A percentile compares a stretch with the other conserved stretches of the same genome.
Evolutionary conservation across 2,797 vertebrate species (phyloP).

Genomic region (Cossypha dichroa): DNA sequence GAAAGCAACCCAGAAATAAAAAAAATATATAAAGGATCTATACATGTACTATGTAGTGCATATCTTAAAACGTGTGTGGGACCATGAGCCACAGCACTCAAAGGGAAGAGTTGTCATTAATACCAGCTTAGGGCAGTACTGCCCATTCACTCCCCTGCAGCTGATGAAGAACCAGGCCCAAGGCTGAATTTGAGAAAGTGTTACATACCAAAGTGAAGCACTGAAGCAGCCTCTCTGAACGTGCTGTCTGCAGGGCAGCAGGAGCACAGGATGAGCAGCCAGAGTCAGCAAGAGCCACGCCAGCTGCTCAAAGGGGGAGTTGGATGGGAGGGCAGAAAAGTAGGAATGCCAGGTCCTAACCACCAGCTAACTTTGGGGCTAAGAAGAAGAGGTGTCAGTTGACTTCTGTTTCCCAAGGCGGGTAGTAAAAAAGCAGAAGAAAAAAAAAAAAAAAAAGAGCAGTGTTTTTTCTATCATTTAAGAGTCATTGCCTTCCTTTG

Average conservation of each 20-base stretch:
- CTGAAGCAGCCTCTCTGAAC: not conserved
- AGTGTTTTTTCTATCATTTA: not conserved
- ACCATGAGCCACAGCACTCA: not conserved
- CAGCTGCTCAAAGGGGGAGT: not conserved
- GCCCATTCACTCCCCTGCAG: not conserved
- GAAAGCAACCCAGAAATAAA: not conserved
- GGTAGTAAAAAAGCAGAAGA: not conserved
- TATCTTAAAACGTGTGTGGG: not conserved
- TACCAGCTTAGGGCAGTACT: not conserved
- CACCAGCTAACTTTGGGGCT: not conserved
- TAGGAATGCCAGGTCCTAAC: rapidly evolving
- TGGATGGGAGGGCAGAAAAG: not conserved
- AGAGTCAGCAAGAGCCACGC: not conserved
- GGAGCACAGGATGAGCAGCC: not conserved
- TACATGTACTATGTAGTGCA: not conserved
- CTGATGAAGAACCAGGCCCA: not conserved
- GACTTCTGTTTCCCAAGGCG: not conserved
- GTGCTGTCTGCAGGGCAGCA: not conserved
- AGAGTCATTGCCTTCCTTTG: not conserved
- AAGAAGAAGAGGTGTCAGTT: not conserved
- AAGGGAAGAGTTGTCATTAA: not conserved
- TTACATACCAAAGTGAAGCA: not conserved
- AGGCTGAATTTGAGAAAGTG: not conserved
- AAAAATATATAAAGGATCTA: not conserved
- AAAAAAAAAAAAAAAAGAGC: not conserved